These are phyloP conservation scores for Phainopepla nitens DNA, from an alignment of 2,113 vertebrate genomes.

Conservation along the genomic window DNA sequence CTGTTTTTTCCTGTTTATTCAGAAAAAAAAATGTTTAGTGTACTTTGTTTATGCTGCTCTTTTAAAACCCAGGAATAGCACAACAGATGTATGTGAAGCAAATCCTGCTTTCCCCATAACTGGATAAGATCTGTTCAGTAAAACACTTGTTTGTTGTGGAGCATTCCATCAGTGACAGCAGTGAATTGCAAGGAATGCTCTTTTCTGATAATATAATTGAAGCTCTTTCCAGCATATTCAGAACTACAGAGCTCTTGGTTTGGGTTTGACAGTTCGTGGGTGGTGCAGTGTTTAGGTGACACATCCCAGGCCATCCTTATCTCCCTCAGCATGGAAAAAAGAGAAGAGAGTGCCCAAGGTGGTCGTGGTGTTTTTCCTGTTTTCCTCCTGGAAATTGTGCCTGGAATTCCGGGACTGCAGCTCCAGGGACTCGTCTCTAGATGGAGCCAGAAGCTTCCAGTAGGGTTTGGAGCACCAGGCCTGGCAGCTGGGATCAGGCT, in stretches of 20 bases:
- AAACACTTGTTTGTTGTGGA: neutral
- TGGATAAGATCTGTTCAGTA: neutral
- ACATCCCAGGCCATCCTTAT: neutral
- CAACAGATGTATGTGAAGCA: neutral
- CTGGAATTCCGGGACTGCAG: neutral
- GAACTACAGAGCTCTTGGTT: neutral
- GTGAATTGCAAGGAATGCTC: neutral
- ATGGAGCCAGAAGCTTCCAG: neutral
- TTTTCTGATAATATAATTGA: neutral
- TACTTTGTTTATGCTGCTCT: neutral
- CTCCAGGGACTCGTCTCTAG: neutral
- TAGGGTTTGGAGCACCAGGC: rapidly evolving
- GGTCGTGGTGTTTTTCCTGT: rapidly evolving
- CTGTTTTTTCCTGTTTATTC: neutral
- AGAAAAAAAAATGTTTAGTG: neutral
- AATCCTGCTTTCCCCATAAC: neutral
- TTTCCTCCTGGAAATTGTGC: neutral
- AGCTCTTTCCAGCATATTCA: neutral
- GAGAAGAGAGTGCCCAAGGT: neutral
- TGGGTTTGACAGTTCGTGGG: neutral
- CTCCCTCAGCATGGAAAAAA: neutral
- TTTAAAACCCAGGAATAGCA: neutral
- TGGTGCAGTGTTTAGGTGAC: neutral
- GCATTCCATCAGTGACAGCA: neutral
- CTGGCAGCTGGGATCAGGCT: neutral